Base-by-base conservation (phyloP, 2,113 vertebrate species). In the Zapus hudsonius region DNA sequence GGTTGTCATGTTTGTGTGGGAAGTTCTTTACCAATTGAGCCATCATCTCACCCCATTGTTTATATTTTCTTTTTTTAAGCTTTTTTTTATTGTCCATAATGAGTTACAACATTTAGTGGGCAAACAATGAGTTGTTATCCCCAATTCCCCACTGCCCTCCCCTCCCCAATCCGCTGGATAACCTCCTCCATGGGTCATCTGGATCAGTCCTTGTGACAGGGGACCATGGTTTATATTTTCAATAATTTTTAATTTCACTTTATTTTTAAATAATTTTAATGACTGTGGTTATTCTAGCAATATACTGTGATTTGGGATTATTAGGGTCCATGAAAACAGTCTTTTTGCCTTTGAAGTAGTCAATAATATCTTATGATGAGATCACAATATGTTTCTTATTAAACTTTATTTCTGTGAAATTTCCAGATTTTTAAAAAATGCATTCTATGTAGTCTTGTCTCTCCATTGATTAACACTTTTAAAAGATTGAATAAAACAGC, bases 291-390 rank as follows among this genome's bases (percentile, higher is more conserved):
- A 66, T 70, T 47, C 25, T 75, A 83, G 5, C 5, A 72, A 70
- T 0, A 70, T 31, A 7, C 2, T 7, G 11, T 59, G 7, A 70
- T 12, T 0, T 27, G 42, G 9, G 3, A 61, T 40, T 29, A 40
- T 67, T 70, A 61, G 19, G 25, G 64, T 38, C 67, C 16, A 74
- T 38, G 33, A 74, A 72, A 42, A 33, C 31, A 70, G 0, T 23
- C 5, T 20, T 44, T 93, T 94, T 90, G 67, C 63, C 38, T 81
- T 90, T n/a, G 52, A 36, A 81, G n/a, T n/a, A n/a, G n/a, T 59
- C 61, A 33, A 27, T 52, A 52, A 61, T 73, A 40, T 27, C 20
- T 59, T 84, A 82, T 29, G 31, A 69, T 33, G 16, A 85, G 4
- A 82, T 73, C 15, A 70, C 19, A 80, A 40, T 70, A 69, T 31